phyloP scores from a whole-genome alignment of 2,113 vertebrate species.

The Laticauda colubrina region DNA sequence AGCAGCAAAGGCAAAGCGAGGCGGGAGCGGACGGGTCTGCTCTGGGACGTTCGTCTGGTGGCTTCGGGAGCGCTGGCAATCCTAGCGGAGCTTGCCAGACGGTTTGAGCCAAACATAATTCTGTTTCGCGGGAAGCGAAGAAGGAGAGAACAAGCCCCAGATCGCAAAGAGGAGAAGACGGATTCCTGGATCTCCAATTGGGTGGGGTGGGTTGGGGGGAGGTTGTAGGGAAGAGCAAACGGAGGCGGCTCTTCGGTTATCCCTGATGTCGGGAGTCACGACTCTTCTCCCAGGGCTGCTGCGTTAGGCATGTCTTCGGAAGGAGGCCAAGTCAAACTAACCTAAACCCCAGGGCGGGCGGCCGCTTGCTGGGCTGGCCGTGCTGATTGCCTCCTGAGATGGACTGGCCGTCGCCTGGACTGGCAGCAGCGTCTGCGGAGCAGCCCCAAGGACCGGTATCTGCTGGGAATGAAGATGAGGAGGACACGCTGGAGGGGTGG shows the following conservation, averaged over 20 bases:
- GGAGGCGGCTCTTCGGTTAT: neutral
- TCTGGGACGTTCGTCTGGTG: slow-evolving; percentile 68
- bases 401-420: neutral
- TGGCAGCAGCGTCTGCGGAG: neutral
- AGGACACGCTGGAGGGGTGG: slow-evolving; percentile 49
- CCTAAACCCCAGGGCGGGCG: neutral
- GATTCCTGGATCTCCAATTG: neutral
- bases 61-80: slow-evolving; percentile 60
- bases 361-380: neutral
- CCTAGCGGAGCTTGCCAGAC: slow-evolving; percentile 68
- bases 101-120: slow-evolving; percentile 75
- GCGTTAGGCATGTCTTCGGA: neutral
- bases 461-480: slow-evolving; percentile 27
- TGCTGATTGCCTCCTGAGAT: neutral
- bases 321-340: neutral
- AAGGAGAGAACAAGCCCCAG: neutral
- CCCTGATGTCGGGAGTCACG: neutral
- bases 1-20: slow-evolving; percentile 79
- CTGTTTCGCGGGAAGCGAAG: slow-evolving; percentile 23
- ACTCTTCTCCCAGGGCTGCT: neutral
- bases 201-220: neutral
- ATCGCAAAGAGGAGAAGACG: neutral
- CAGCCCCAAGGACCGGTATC: slow-evolving; percentile 28
- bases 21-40: slow-evolving; percentile 64
- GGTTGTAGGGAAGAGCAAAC: neutral